Evolutionary conservation across 2,113 vertebrate species (phyloP).

Genomic region (Hepsetus odoe): DNA sequence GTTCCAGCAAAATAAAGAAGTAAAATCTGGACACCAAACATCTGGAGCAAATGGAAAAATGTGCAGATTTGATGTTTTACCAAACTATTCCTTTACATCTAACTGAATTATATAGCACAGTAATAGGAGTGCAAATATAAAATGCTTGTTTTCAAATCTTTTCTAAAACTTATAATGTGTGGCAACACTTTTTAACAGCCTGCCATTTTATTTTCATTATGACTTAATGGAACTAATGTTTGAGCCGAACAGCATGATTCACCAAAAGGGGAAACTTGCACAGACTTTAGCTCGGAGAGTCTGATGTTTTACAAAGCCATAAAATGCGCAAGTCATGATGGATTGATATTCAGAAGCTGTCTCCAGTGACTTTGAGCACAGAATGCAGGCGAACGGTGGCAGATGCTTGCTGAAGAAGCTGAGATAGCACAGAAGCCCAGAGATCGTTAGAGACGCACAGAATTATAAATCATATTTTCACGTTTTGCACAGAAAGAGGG

Average conservation of each 20-base stretch:
- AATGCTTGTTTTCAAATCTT: not conserved
- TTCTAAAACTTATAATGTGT: not conserved
- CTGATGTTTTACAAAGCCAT: slow-evolving; percentile 24
- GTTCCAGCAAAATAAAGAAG: too few species aligned
- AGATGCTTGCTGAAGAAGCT: slow-evolving; percentile 53
- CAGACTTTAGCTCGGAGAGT: slow-evolving; percentile 21
- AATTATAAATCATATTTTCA: slow-evolving; percentile 53
- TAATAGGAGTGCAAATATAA: not conserved
- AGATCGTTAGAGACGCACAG: slow-evolving; percentile 41
- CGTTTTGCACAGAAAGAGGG: slow-evolving; percentile 20
- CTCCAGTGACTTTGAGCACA: slow-evolving; percentile 46
- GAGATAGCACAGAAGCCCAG: slow-evolving; percentile 49
- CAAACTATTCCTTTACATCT: too few species aligned
- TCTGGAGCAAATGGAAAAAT: too few species aligned
- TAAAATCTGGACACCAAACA: too few species aligned
- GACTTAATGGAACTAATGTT: slow-evolving; percentile 23
- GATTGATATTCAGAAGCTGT: slow-evolving; percentile 55
- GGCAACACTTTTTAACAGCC: slow-evolving; percentile 24
- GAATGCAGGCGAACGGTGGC: slow-evolving; percentile 44
- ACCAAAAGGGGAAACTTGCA: slow-evolving; percentile 20
- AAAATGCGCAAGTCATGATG: slow-evolving; percentile 23
- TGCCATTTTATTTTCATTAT: slow-evolving; percentile 31
- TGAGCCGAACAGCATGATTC: slow-evolving; percentile 25
- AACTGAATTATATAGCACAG: not conserved
- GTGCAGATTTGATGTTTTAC: too few species aligned